These are phyloP conservation scores for Drosophila affinis DNA, from an alignment of 2,888 invertebrate genomes.

Conservation along the genomic window DNA sequence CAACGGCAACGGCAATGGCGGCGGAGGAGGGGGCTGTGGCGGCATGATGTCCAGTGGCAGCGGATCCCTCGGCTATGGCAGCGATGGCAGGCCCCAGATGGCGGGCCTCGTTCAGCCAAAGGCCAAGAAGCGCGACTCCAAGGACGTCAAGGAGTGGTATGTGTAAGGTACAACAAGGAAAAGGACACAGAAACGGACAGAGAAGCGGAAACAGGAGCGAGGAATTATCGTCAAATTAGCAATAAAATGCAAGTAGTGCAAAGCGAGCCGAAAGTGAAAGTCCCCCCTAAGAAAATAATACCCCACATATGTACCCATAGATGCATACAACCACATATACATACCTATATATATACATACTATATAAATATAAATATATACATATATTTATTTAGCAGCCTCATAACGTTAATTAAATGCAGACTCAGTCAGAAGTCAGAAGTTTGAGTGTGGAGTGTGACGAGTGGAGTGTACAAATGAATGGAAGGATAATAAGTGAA, in stretches of 20 bases:
- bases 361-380: conserved; percentile 30
- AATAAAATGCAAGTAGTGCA: conserved; percentile 60
- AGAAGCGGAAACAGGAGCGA: conserved; percentile 17
- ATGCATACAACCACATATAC: conserved; percentile 26
- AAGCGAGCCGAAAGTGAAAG: conserved; percentile 42
- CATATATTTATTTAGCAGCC: conserved; percentile 49
- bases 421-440: conserved; percentile 40
- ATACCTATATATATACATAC: conserved; percentile 39
- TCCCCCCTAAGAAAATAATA: conserved; percentile 17
- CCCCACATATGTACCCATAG: conserved; percentile 3
- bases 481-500: conserved; percentile 42
- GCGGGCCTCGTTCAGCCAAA: conserved; percentile 84
- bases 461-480: conserved; percentile 42
- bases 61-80: conserved; percentile 74
- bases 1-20: conserved; percentile 45
- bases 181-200: not conserved
- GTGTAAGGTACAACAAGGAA: conserved; percentile 86
- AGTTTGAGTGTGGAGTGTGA: conserved; percentile 25
- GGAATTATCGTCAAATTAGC: conserved; percentile 78
- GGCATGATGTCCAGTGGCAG: conserved; percentile 79
- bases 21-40: conserved; percentile 71
- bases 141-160: conserved; percentile 98
- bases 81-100: conserved; percentile 83
- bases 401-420: conserved; percentile 60
- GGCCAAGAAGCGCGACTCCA: conserved; percentile 90